Conservation (phyloP, 2,888 invertebrate species). For the Drosophila barbarae region DNA sequence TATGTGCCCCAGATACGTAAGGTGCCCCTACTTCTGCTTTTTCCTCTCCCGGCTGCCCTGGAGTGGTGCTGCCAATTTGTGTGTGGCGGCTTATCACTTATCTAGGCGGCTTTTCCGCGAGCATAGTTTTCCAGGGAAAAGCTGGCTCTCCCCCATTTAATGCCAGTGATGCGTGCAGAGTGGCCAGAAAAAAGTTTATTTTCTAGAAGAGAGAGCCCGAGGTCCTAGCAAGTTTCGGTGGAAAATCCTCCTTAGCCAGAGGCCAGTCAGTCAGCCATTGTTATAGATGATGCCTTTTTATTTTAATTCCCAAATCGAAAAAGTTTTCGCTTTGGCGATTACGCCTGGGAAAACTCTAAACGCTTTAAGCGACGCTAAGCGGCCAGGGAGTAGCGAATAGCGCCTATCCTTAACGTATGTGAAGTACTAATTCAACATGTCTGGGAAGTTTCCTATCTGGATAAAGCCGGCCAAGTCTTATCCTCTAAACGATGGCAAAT, state of each 20-base stretch:
- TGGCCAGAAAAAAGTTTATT: slow-evolving; percentile 49
- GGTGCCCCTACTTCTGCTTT: slow-evolving; percentile 2
- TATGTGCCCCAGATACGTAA: slow-evolving; percentile 40
- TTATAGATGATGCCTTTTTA: slow-evolving; percentile 52
- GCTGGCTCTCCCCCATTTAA: slow-evolving; percentile 23
- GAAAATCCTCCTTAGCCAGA: slow-evolving; percentile 19
- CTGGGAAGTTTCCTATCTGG: slow-evolving; percentile 31
- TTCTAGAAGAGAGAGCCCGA: slow-evolving; percentile 4
- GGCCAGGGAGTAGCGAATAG: not conserved
- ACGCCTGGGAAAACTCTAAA: slow-evolving; percentile 65
- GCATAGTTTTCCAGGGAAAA: slow-evolving; percentile 6
- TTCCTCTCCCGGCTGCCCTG: not conserved
- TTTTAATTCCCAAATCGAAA: slow-evolving; percentile 75
- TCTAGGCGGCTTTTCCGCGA: slow-evolving; percentile 44
- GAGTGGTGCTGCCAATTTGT: slow-evolving; percentile 50
- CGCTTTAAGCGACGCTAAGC: slow-evolving; percentile 50
- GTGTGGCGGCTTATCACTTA: slow-evolving; percentile 69
- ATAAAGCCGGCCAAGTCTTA: slow-evolving; percentile 12
- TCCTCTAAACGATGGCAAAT: slow-evolving; percentile 69
- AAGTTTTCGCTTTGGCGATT: slow-evolving; percentile 67
- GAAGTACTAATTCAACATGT: slow-evolving; percentile 35
- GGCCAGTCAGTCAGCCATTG: slow-evolving; percentile 27
- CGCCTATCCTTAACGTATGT: slow-evolving; percentile 17
- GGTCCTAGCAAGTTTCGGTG: slow-evolving; percentile 3
- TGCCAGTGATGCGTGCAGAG: slow-evolving; percentile 58